phyloP scores from a whole-genome alignment of 2,888 invertebrate genomes.

The Metopia argyrocephala region DNA sequence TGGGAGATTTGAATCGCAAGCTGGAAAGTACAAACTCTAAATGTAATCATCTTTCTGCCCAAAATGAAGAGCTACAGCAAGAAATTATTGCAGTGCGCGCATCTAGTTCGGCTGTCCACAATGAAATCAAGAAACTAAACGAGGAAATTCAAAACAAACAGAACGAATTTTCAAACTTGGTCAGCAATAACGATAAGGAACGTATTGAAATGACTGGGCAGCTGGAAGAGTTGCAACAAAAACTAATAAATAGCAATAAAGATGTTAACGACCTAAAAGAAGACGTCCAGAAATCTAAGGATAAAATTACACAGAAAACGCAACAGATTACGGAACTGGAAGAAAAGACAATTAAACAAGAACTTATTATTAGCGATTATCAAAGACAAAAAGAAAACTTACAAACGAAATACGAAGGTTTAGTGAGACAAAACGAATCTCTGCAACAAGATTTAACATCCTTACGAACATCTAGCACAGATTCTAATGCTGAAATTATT shows the following conservation, averaged over 20 bases:
- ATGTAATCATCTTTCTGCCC: slow-evolving; percentile 64
- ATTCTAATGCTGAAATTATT: slow-evolving; percentile 82
- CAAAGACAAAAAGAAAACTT: slow-evolving; percentile 81
- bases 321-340: slow-evolving; percentile 67
- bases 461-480: slow-evolving; percentile 81
- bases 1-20: slow-evolving; percentile 69
- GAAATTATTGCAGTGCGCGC: slow-evolving; percentile 76
- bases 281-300: slow-evolving; percentile 73
- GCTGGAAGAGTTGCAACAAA: slow-evolving; percentile 70
- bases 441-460: slow-evolving; percentile 82
- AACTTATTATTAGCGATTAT: slow-evolving; percentile 81
- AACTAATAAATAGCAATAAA: slow-evolving; percentile 73
- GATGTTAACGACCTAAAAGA: slow-evolving; percentile 70
- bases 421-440: slow-evolving; percentile 81
- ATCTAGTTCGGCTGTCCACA: slow-evolving; percentile 63
- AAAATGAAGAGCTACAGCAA: slow-evolving; percentile 72
- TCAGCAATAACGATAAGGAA: slow-evolving; percentile 64
- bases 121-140: slow-evolving; percentile 69
- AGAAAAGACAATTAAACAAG: slow-evolving; percentile 79
- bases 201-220: slow-evolving; percentile 69
- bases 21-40: slow-evolving; percentile 67
- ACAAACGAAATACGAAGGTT: slow-evolving; percentile 81
- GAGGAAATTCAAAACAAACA: slow-evolving; percentile 72
- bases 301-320: slow-evolving; percentile 75
- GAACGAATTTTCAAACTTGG: slow-evolving; percentile 64